Base-by-base conservation (phyloP, 1,140 invertebrate genomes). In the Microvelia longipes region DNA sequence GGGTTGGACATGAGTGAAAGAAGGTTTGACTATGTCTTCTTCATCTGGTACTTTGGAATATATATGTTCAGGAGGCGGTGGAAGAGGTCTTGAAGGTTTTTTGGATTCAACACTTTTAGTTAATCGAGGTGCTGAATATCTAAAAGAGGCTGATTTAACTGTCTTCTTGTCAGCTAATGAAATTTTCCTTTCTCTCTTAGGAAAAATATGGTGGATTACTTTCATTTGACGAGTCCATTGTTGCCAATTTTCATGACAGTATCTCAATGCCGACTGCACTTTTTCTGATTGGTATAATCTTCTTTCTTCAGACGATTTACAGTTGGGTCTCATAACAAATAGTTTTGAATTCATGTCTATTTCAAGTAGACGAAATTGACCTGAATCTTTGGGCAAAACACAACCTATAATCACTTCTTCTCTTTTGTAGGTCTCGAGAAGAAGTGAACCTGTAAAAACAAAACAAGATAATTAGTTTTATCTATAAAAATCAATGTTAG, bases 321-420 rank as follows among this genome's bases (percentile, higher is more conserved):
- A 66, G 29, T 62, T 66, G 0, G 69, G 69, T 29, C 66, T 50
- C 11, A 70, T 65, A 1, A 73, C 50, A 28, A 67, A 69, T 50
- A 73, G 71, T 68, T 72, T 73, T 1, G 72, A 73, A 29, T 73
- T 74, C 24, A 75, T 67, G 68, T 75, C 75, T 24, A 75, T 73
- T 73, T 75, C 75, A 11, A 75, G 68, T 28, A 75, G 69, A 29
- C 71, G 63, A 61, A 65, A 71, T 60, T 73, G 68, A 5, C 30
- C 66, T 28, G 63, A 66, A 67, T 14, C 27, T 2, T 69, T n/a
- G 27, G 71, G 70, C 2, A 75, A 63, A 11, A 72, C 63, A 63
- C 73, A 75, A 15, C 73, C 72, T 15, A 75, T 63, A 26, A 75
- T 73, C 24, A 75, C 75, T 35, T 75, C 73, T 66, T 75, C 75